Evolutionary conservation across 2,797 vertebrate species (phyloP).

Genomic region (Botia kubotai): DNA sequence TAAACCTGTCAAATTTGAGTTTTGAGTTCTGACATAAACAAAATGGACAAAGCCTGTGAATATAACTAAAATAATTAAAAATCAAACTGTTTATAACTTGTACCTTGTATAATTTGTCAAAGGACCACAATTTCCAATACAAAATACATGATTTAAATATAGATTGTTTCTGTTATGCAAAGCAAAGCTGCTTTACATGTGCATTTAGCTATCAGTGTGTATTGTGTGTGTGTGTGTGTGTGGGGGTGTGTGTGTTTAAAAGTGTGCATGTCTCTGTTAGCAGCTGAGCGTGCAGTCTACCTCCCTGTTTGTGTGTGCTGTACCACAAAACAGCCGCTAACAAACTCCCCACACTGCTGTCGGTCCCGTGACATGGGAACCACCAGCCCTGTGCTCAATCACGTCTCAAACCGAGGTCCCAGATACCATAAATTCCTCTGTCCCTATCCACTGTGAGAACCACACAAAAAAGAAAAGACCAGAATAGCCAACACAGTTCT

Average conservation of each 20-base stretch:
- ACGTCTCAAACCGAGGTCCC: conserved; percentile 66
- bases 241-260: neutral
- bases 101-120: neutral
- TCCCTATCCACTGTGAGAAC: conserved; percentile 54
- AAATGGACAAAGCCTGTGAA: neutral
- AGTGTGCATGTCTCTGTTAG: conserved; percentile 30
- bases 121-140: neutral
- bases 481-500: conserved; percentile 29
- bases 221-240: neutral
- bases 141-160: conserved; percentile 38
- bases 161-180: conserved; percentile 32
- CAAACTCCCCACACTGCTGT: conserved; percentile 69
- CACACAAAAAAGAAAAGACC: conserved; percentile 20
- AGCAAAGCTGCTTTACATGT: neutral
- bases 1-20: too few species aligned
- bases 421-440: conserved; percentile 64
- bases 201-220: neutral
- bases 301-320: conserved; percentile 1
- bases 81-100: neutral
- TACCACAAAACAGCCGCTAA: conserved; percentile 59
- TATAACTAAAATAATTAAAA: neutral
- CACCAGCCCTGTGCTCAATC: conserved; percentile 73
- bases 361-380: conserved; percentile 75
- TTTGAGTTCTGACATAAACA: too few species aligned
- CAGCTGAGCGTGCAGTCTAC: conserved; percentile 46